Evolutionary conservation across 2,888 invertebrate genomes (phyloP).

Genomic region (Euzophera pinguis): DNA sequence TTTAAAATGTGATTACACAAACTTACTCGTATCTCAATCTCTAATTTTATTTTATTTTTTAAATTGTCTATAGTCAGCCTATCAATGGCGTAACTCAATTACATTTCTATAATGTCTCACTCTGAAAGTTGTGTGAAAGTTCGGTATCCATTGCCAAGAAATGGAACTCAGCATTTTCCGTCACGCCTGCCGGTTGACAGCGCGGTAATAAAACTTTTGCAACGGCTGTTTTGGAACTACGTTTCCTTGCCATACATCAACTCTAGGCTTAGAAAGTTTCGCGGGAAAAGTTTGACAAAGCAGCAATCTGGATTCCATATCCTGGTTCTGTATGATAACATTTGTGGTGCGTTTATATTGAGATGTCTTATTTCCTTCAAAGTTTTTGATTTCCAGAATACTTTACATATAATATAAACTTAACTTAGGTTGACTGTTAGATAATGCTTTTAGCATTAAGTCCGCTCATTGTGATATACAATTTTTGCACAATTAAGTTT

Average conservation of each 20-base stretch:
- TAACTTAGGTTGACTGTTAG: too few relatives aligned
- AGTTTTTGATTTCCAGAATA: too few relatives aligned
- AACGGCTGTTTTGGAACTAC: slow-evolving; percentile 27
- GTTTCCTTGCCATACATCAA: slow-evolving; percentile 19
- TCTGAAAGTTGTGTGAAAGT: slow-evolving; percentile 5
- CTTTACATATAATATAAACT: too few relatives aligned
- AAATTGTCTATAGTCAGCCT: background rate
- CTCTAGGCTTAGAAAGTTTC: slow-evolving; percentile 11
- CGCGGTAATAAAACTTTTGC: slow-evolving; percentile 51
- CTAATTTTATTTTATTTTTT: too few relatives aligned
- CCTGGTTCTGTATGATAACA: background rate
- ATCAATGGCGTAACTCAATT: background rate
- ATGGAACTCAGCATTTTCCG: slow-evolving; percentile 31
- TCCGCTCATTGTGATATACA: too few relatives aligned
- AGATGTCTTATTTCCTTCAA: too few relatives aligned
- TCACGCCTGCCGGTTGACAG: slow-evolving; percentile 46
- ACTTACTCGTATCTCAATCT: too few relatives aligned
- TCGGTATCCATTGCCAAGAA: slow-evolving; percentile 21
- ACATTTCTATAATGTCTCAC: background rate
- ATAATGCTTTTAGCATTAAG: too few relatives aligned
- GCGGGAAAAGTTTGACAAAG: slow-evolving; percentile 10
- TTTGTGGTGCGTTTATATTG: background rate
- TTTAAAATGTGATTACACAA: too few relatives aligned
- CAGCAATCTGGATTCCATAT: slow-evolving; percentile 1
- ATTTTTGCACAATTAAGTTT: too few relatives aligned